phyloP scores from a whole-genome alignment of 2,113 vertebrate species.

The Halichoeres trimaculatus region DNA sequence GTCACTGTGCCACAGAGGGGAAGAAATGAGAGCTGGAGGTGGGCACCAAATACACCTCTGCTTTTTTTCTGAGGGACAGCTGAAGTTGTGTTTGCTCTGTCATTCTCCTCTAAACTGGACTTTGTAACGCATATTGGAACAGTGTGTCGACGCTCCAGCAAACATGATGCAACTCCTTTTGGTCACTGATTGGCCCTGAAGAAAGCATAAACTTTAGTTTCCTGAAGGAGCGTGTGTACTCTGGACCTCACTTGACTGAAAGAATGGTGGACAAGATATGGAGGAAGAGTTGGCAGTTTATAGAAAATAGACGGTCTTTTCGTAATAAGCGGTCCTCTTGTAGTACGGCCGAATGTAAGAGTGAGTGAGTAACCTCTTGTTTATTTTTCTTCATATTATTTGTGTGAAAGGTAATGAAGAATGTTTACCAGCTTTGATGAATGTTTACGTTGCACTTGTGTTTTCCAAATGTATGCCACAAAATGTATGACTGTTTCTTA shows the following conservation, averaged over 20 bases:
- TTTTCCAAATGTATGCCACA: conserved; percentile 12
- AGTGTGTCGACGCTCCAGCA: conserved; percentile 38
- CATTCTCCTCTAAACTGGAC: conserved; percentile 61
- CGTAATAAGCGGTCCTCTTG: conserved; percentile 52
- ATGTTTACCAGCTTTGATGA: not conserved
- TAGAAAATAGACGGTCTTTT: conserved; percentile 74
- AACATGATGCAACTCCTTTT: conserved; percentile 65
- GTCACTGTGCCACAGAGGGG: conserved; percentile 6
- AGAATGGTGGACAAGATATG: conserved; percentile 83
- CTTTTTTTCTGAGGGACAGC: not conserved
- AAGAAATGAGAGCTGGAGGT: conserved; percentile 14
- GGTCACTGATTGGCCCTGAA: conserved; percentile 74
- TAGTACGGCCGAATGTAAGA: conserved; percentile 60
- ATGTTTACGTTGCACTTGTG: conserved; percentile 21
- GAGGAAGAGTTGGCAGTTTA: conserved; percentile 81
- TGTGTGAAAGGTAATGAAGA: not conserved
- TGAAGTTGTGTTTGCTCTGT: conserved; percentile 61
- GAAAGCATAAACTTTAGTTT: conserved; percentile 70
- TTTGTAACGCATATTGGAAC: conserved; percentile 68
- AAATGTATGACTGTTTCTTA: conserved; percentile 3
- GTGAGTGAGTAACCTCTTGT: conserved; percentile 79
- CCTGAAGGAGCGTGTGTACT: conserved; percentile 72
- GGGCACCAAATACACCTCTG: not conserved
- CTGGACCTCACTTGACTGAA: conserved; percentile 74
- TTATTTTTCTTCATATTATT: conserved; percentile 26